Percentiles rank a stretch among this genome's conserved stretches.
phyloP scores from a whole-genome alignment of 64 coral and sea anemone species.

The Trachythela sp. region DNA sequence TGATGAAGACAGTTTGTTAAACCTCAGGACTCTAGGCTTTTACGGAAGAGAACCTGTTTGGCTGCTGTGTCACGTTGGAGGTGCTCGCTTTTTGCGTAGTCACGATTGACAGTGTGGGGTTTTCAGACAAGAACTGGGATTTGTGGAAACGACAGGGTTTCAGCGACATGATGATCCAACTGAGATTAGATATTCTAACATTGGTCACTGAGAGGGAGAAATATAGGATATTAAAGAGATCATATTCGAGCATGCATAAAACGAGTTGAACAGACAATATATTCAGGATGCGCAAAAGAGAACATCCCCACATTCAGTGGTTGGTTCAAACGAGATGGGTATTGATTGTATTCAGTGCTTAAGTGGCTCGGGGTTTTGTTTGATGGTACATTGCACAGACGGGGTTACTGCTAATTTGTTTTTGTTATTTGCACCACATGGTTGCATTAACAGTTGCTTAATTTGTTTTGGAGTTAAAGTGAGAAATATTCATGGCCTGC shows the following conservation, averaged over 20 bases:
- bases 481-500: background rate
- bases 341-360: background rate
- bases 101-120: background rate
- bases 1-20: background rate
- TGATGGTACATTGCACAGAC: no score
- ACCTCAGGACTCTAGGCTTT: background rate
- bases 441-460: background rate
- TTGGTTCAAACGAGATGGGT: background rate
- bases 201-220: background rate
- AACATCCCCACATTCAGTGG: background rate
- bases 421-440: no score
- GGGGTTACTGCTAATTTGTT: no score
- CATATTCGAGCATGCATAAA: background rate
- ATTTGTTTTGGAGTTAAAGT: conserved; percentile 22
- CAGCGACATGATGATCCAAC: no score
- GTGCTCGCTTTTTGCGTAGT: no score
- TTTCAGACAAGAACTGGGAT: background rate
- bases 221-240: background rate
- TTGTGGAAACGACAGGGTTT: background rate
- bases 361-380: background rate
- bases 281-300: background rate
- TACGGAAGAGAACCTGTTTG: background rate
- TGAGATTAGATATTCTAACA: no score
- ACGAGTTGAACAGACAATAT: background rate
- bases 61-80: background rate